A percentile compares a stretch with the other conserved stretches of the same genome.
phyloP scores from a whole-genome alignment of 2,888 invertebrate genomes.

The Drosophila stalkeri region DNA sequence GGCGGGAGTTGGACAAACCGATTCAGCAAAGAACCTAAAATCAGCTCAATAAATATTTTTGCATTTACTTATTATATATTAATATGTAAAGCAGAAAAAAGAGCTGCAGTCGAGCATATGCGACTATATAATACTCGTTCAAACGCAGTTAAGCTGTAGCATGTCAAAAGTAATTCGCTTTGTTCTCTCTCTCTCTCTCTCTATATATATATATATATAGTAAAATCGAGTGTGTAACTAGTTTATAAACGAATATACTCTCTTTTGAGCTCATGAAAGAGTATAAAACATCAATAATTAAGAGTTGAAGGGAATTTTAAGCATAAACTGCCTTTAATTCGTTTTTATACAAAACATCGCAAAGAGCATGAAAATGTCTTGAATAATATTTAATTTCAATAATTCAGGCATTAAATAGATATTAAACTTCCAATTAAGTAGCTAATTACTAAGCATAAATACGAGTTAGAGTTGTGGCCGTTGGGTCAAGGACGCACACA shows the following conservation, averaged over 20 bases:
- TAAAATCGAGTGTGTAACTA: too few relatives aligned
- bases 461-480: not conserved
- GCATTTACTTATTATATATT: not conserved
- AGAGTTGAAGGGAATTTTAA: not conserved
- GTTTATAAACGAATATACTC: not conserved
- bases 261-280: not conserved
- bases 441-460: constrained; percentile 15
- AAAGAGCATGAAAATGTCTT: not conserved
- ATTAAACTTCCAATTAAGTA: not conserved
- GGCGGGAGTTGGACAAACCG: not conserved
- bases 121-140: not conserved
- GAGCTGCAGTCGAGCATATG: not conserved
- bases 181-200: too few relatives aligned
- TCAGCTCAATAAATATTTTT: not conserved
- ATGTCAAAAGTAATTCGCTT: not conserved
- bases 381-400: not conserved
- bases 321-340: not conserved
- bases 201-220: too few relatives aligned
- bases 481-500: constrained; percentile 44
- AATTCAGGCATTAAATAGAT: constrained; percentile 1
- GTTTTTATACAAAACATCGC: not conserved
- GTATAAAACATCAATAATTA: not conserved
- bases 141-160: too few relatives aligned
- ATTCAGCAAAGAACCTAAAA: not conserved
- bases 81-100: not conserved